Evolutionary conservation across 1,140 invertebrate species (phyloP).

Genomic region (Drosophila asahinai): DNA sequence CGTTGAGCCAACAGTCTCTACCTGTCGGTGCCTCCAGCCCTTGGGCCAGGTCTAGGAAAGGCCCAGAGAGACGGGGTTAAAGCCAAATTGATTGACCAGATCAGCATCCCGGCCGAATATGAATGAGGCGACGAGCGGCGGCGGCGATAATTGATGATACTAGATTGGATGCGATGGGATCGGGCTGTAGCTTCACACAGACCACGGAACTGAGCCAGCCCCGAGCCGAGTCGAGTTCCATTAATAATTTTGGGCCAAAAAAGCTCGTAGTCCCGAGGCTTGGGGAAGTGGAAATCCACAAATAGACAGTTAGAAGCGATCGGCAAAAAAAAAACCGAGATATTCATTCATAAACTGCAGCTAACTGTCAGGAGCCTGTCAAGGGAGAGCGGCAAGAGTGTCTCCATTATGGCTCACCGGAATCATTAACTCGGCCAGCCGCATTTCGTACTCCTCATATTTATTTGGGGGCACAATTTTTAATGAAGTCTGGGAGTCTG

Average conservation of each 20-base stretch:
- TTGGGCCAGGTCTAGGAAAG: slow-evolving; percentile 4
- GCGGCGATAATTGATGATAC: slow-evolving; percentile 77
- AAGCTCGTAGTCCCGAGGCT: slow-evolving; percentile 30
- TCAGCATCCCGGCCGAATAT: slow-evolving; percentile 49
- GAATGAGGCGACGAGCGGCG: slow-evolving; percentile 70
- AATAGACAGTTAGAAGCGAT: slow-evolving; percentile 62
- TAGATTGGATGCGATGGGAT: slow-evolving; percentile 47
- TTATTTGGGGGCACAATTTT: slow-evolving; percentile 63
- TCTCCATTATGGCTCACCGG: slow-evolving; percentile 38
- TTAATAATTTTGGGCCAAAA: slow-evolving; percentile 63
- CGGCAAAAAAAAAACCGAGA: slow-evolving; percentile 34
- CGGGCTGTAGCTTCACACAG: slow-evolving; percentile 63
- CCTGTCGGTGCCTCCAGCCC: slow-evolving; percentile 38
- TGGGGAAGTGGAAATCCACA: slow-evolving; percentile 50
- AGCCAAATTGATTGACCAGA: slow-evolving; percentile 80
- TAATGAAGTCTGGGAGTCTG: slow-evolving; percentile 66
- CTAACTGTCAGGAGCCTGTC: slow-evolving; percentile 65
- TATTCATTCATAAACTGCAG: slow-evolving; percentile 72
- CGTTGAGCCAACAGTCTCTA: slow-evolving; percentile 60
- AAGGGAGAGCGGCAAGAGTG: slow-evolving; percentile 40
- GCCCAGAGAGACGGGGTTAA: slow-evolving; percentile 35
- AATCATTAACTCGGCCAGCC: slow-evolving; percentile 62
- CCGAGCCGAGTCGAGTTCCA: slow-evolving; percentile 37
- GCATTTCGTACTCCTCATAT: slow-evolving; percentile 39
- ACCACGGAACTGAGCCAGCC: not conserved